Percentiles rank a stretch among this genome's conserved stretches.
These are phyloP conservation scores for Heterodera filipjevi DNA, from an alignment of 2,888 invertebrate genomes.

Conservation along the genomic window DNA sequence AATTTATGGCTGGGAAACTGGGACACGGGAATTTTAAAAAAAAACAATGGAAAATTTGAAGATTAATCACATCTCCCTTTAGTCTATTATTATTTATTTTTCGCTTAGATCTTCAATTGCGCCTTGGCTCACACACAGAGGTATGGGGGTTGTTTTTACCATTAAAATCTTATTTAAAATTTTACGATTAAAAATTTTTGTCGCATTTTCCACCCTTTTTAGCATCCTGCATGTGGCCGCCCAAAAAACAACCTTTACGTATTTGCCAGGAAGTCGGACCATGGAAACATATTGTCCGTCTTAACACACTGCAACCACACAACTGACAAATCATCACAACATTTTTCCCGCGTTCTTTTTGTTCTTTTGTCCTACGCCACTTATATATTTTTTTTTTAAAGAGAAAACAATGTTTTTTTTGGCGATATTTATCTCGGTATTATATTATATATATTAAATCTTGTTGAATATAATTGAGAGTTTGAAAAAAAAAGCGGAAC, in stretches of 20 bases:
- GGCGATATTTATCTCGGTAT: background rate
- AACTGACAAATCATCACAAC: background rate
- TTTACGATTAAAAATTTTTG: too few relatives aligned
- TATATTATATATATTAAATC: background rate
- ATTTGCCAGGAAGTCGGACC: conserved; percentile 69
- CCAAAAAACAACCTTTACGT: conserved; percentile 93
- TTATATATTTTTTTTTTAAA: background rate
- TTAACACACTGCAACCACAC: too few relatives aligned
- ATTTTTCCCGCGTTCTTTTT: background rate
- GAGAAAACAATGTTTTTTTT: background rate
- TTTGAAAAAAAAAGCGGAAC: too few relatives aligned
- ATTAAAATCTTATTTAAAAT: too few relatives aligned
- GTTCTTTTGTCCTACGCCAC: background rate
- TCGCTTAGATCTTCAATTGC: conserved; percentile 81
- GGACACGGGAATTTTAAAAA: too few relatives aligned
- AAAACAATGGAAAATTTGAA: too few relatives aligned
- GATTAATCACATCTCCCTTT: too few relatives aligned
- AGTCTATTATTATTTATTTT: too few relatives aligned
- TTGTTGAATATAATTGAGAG: background rate
- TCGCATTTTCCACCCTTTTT: conserved; percentile 73
- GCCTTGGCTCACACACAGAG: conserved; percentile 86
- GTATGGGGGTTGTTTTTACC: too few relatives aligned
- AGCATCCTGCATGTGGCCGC: conserved; percentile 99
- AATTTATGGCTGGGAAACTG: too few relatives aligned
- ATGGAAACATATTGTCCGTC: background rate